Conservation (phyloP, 2,888 invertebrate species). For the Axea sp. region DNA sequence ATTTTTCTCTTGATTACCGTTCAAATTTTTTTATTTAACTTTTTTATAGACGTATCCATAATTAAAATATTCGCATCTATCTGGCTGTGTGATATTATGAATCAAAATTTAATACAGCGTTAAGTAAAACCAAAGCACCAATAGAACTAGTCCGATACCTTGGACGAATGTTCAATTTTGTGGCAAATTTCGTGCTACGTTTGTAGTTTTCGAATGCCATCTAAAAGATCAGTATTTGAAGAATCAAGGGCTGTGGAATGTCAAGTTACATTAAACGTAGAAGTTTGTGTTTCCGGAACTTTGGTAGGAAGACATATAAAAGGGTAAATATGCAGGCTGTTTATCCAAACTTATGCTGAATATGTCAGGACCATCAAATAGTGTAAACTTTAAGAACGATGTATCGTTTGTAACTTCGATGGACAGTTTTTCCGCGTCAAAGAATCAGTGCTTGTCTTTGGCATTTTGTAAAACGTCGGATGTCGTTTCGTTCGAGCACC, state of each 20-base stretch:
- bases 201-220: neutral
- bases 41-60: too few relatives aligned
- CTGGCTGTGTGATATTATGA: conserved; percentile 21
- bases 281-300: conserved; percentile 19
- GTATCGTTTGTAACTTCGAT: conserved; percentile 5
- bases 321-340: neutral
- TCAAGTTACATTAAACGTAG: conserved; percentile 18
- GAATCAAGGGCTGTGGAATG: neutral
- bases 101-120: conserved; percentile 36
- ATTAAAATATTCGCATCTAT: conserved; percentile 33
- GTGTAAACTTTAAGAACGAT: neutral
- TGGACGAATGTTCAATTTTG: conserved; percentile 13
- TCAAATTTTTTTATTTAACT: too few relatives aligned
- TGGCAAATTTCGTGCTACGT: too few relatives aligned
- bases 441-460: conserved; percentile 16
- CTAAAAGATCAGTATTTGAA: neutral
- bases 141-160: conserved; percentile 1
- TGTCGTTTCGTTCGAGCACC: conserved; percentile 23
- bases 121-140: conserved; percentile 30
- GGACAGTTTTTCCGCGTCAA: conserved; percentile 17
- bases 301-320: conserved; percentile 4
- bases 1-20: too few relatives aligned
- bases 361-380: conserved; percentile 5
- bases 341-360: conserved; percentile 7
- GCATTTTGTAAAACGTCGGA: conserved; percentile 17